A percentile compares a stretch with the other conserved stretches of the same genome.
Evolutionary conservation across 2,888 invertebrate genomes (phyloP).

Genomic region (Melieria omissa): DNA sequence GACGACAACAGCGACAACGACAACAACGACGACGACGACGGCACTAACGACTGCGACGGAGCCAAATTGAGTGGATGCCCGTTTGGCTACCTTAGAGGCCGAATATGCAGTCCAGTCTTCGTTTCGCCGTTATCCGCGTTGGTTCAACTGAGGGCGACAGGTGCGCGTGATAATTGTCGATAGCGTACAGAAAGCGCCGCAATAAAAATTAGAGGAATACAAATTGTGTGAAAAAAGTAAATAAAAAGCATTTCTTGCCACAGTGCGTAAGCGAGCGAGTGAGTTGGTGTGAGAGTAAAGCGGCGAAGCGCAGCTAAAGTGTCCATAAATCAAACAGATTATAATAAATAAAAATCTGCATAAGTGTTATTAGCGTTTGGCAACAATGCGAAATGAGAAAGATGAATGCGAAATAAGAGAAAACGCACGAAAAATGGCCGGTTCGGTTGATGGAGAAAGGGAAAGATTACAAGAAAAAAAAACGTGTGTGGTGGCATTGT

Average conservation of each 20-base stretch:
- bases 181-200: neutral
- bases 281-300: no score
- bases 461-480: neutral
- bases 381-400: neutral
- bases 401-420: neutral
- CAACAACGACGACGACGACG: no score
- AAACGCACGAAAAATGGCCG: conserved; percentile 7
- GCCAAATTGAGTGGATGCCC: neutral
- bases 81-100: conserved; percentile 26
- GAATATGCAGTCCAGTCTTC: conserved; percentile 38
- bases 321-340: no score
- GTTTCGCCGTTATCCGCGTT: conserved; percentile 43
- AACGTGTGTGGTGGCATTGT: neutral
- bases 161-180: conserved; percentile 24
- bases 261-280: no score
- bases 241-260: no score
- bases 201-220: conserved; percentile 3
- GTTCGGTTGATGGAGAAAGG: neutral
- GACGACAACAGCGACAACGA: neutral
- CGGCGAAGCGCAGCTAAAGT: no score
- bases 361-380: no score
- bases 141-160: conserved; percentile 22
- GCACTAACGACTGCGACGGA: no score
- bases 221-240: neutral
- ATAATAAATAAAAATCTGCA: no score